Base-by-base conservation (phyloP, 1,140 invertebrate species). In the Microplitis demolitor region DNA sequence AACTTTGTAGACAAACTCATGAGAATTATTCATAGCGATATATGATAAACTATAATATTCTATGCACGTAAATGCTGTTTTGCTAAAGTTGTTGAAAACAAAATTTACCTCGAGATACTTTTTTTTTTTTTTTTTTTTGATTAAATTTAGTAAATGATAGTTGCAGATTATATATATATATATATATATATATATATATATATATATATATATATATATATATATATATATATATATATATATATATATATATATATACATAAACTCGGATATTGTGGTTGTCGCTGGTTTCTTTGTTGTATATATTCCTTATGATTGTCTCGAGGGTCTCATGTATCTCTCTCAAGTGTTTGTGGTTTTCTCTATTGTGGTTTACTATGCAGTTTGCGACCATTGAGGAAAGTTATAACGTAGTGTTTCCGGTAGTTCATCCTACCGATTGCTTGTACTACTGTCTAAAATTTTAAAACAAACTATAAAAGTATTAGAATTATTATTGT, bases 31-130 rank as follows among this genome's bases (percentile, higher is more conserved):
- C 62, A 64, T 64, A 35, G 11, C 33, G 31, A 8, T 37, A 35
- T 64, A 24, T n/a, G 34, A 64, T 64, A 64, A 64, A 33, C 62
- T 64, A 64, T n/a, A 35, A 64, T 35, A 64, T 64, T 64, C 62
- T n/a, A n/a, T 3, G 34, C 62, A 64, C 62, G 62, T 64, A n/a
- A n/a, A 64, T n/a, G n/a, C 6, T 33, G 37, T 33, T 37, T 64
- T 37, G 14, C 62, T 14, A 64, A 64, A 64, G 34, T 64, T 64
- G 34, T 56, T 24, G n/a, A 56, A 56, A 56, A 8, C 5, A 56
- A 16, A 56, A 56, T 56, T 56, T 24, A 24, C 53, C 53, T 56
- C 2, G 39, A 45, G 39, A 8, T 64, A 37, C 39, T 64, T 64
- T 62, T 8, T 31, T 8, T n/a, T n/a, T 24, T 35, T 45, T 45